Evolutionary conservation across 1,140 invertebrate genomes (phyloP), one percentile per base, ranked within the genome.

Genomic region (Papilio polytes): DNA sequence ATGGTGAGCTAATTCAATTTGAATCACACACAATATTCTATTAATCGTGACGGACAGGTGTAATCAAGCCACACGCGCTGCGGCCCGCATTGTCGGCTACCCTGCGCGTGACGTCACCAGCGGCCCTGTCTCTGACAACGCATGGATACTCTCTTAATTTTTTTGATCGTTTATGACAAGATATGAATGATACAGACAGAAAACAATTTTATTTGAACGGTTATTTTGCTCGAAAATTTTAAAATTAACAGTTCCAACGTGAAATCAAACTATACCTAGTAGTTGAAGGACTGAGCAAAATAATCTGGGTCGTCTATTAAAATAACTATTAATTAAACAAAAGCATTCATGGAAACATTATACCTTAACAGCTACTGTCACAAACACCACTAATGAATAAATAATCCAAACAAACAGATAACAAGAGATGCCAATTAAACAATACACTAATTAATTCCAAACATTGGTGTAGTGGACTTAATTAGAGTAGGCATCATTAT

Each of bases 381-480:
- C 90, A 92, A 92, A 91, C 91, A 91, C 89, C 89, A 89, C 94
- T 95, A 95, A 94, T 94, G 92, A 94, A 95, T 95, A 94, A 94
- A 93, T 95, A 95, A 94, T 91, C 89, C 89, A 92, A 92, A 92
- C 92, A 93, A 94, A 95, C 92, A 95, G 92, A 95, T 95, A 95
- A 95, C 94, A 95, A 94, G 92, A 95, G 94, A 95, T 94, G 92
- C 92, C 94, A 95, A 95, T 95, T 95, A 94, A 94, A 95, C 92
- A 95, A 95, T 95, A 94, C 92, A 92, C 91, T 95, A 95, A 95
- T 95, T 95, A 95, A 94, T 95, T 93, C 92, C 92, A 95, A 95
- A 95, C 94, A 94, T 94, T 92, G 92, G 89, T 95, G 92, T 93
- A 95, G 92, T 95, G 94, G 92, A 94, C 91, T 93, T 94, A 94